Conservation (phyloP, 2,888 invertebrate genomes). For the Sphaerophoria rueppellii region DNA sequence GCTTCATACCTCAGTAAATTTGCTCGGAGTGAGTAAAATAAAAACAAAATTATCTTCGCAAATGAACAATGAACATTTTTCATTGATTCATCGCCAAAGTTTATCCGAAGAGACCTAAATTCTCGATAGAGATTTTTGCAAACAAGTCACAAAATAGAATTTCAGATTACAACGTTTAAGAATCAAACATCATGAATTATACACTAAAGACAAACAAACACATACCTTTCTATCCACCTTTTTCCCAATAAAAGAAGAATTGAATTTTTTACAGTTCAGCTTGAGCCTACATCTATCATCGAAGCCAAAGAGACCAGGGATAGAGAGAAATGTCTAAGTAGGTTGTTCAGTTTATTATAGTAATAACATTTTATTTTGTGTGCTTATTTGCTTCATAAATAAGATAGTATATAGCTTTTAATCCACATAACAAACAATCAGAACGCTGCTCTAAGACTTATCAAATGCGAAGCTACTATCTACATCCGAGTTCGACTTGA, state of each 20-base stretch:
- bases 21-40: constrained; percentile 29
- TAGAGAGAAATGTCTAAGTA: constrained; percentile 62
- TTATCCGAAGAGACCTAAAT: constrained; percentile 66
- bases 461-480: too few species aligned
- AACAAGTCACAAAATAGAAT: constrained; percentile 72
- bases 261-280: constrained; percentile 36
- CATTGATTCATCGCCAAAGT: constrained; percentile 71
- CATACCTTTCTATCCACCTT: too few species aligned
- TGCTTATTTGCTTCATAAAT: background rate
- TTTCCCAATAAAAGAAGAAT: constrained; percentile 35
- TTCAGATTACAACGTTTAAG: constrained; percentile 49
- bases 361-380: constrained; percentile 37
- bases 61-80: constrained; percentile 68
- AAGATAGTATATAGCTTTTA: constrained; percentile 1
- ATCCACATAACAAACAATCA: constrained; percentile 28
- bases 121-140: constrained; percentile 71
- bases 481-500: too few species aligned
- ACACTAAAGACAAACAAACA: background rate
- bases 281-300: too few species aligned
- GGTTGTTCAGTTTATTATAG: constrained; percentile 50
- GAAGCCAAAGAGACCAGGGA: too few species aligned
- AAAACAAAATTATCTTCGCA: constrained; percentile 68
- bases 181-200: constrained; percentile 52
- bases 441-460: background rate
- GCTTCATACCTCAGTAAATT: background rate